Conservation (phyloP, 2,888 invertebrate species). For the Diaperis boleti region DNA sequence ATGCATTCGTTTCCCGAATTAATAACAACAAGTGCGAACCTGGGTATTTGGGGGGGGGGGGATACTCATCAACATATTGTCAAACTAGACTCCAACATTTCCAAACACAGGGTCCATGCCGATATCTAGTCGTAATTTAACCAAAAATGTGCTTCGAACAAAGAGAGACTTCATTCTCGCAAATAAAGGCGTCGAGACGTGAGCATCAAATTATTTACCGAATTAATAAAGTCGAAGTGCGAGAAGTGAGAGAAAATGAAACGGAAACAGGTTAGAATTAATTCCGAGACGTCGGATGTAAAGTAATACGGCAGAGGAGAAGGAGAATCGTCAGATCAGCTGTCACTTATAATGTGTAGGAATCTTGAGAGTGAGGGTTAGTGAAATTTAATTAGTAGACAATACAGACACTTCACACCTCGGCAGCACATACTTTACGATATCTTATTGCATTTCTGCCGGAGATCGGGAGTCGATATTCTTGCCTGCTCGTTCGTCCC, state of each 20-base stretch:
- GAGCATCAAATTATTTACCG: conserved; percentile 41
- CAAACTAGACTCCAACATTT: too few relatives aligned
- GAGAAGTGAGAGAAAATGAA: conserved; percentile 48
- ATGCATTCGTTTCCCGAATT: not conserved
- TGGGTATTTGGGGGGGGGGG: too few relatives aligned
- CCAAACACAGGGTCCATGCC: too few relatives aligned
- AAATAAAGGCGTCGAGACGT: conserved; percentile 19
- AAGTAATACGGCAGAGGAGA: conserved; percentile 54
- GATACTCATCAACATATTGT: too few relatives aligned
- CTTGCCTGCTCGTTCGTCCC: not conserved
- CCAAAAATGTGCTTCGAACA: too few relatives aligned
- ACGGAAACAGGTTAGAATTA: conserved; percentile 52
- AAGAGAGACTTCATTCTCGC: not conserved
- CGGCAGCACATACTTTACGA: conserved; percentile 63
- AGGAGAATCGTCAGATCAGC: conserved; percentile 58
- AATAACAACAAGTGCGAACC: not conserved
- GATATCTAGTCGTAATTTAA: too few relatives aligned
- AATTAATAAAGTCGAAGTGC: conserved; percentile 42
- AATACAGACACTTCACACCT: conserved; percentile 61
- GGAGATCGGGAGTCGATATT: conserved; percentile 42
- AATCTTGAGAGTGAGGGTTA: conserved; percentile 60
- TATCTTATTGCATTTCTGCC: conserved; percentile 62
- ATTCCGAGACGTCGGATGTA: conserved; percentile 51
- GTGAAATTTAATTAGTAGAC: conserved; percentile 65
- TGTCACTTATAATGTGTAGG: conserved; percentile 60